phyloP scores from a whole-genome alignment of 2,888 invertebrate genomes.

The Pterostichus niger region DNA sequence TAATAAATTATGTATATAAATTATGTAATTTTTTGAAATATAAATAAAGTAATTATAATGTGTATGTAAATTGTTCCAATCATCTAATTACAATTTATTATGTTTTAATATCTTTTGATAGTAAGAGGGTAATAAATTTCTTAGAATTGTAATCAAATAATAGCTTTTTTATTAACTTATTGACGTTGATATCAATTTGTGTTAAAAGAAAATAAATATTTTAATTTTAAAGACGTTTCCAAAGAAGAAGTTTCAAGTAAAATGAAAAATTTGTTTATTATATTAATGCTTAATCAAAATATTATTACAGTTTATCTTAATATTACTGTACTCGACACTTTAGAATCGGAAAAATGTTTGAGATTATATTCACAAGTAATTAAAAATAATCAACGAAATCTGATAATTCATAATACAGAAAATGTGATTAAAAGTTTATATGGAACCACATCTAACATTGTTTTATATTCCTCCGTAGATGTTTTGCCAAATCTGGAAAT shows the following conservation, averaged over 20 bases:
- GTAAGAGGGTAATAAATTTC: no score
- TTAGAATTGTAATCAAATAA: constrained; percentile 10
- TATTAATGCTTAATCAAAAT: background rate
- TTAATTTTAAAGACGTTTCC: background rate
- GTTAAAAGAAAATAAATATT: background rate
- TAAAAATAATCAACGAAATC: background rate
- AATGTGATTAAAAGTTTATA: constrained; percentile 12
- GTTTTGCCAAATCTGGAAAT: background rate
- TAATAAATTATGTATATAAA: background rate
- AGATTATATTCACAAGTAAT: constrained; percentile 16
- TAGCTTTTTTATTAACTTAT: constrained; percentile 18
- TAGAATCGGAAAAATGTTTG: background rate
- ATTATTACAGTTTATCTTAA: background rate
- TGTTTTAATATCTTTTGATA: background rate
- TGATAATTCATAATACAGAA: constrained; percentile 8
- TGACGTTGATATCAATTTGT: background rate
- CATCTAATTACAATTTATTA: background rate
- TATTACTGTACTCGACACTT: background rate
- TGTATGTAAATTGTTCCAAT: no score
- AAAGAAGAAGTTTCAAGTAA: background rate
- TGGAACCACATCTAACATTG: background rate
- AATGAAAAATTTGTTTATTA: constrained; percentile 3
- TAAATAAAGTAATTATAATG: no score
- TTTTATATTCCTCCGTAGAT: background rate
- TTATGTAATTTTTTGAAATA: no score